phyloP scores from a whole-genome alignment of 2,113 vertebrate genomes.

The Myocastor coypus region DNA sequence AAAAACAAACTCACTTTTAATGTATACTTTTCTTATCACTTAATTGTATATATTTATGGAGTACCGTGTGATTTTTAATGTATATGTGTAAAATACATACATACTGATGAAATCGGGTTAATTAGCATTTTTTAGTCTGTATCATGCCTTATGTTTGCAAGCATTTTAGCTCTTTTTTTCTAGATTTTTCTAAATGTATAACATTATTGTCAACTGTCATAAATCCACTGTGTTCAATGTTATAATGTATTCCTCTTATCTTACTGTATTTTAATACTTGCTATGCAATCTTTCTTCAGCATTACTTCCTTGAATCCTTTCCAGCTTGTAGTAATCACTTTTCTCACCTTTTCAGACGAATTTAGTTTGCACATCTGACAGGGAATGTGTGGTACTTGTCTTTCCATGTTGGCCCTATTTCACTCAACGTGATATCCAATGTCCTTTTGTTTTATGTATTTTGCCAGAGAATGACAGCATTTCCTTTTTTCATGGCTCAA shows the following conservation, averaged over 20 bases:
- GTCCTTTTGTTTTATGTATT: not conserved
- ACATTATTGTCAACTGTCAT: not conserved
- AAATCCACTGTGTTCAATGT: not conserved
- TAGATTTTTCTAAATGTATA: not conserved
- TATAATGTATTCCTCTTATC: not conserved
- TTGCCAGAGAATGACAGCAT: not conserved
- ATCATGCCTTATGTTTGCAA: not conserved
- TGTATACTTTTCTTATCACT: not conserved
- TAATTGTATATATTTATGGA: not conserved
- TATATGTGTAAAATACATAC: not conserved
- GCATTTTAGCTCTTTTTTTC: not conserved
- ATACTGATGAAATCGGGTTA: not conserved
- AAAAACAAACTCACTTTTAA: not conserved
- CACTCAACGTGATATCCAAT: no score
- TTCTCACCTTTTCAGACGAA: not conserved
- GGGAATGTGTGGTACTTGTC: not conserved
- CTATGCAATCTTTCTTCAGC: not conserved
- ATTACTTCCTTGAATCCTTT: not conserved
- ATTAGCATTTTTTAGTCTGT: not conserved
- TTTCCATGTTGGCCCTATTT: not conserved
- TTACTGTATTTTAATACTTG: not conserved
- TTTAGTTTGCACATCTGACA: not conserved
- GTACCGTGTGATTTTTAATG: not conserved
- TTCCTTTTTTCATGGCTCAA: not conserved
- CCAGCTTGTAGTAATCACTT: not conserved